phyloP scores from a whole-genome alignment of 1,140 invertebrate species.

The Doryteuthis pealeii region DNA sequence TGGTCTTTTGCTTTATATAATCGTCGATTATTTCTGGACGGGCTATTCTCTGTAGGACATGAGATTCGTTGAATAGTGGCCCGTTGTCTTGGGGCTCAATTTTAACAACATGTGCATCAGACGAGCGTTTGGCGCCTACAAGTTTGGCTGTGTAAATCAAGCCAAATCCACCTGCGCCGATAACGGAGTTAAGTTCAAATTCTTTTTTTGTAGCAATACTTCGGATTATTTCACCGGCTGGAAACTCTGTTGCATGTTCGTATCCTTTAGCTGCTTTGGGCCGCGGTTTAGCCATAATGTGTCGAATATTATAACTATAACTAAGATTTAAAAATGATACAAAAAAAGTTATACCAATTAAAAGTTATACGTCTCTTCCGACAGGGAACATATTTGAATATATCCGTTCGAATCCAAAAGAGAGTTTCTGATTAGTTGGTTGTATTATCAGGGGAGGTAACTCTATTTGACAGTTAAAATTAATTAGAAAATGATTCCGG shows the following conservation, averaged over 20 bases:
- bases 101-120: background rate
- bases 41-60: background rate
- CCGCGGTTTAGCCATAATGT: background rate
- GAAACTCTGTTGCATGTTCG: background rate
- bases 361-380: too few species aligned
- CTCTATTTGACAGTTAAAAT: too few species aligned
- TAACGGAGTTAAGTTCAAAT: background rate
- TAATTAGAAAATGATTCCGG: too few species aligned
- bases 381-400: too few species aligned
- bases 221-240: background rate
- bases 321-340: background rate
- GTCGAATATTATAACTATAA: background rate
- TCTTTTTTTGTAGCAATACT: background rate
- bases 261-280: conserved; percentile 2
- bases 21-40: background rate
- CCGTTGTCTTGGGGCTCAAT: background rate
- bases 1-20: background rate
- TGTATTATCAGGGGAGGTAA: too few species aligned
- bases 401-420: too few species aligned
- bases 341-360: too few species aligned
- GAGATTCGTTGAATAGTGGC: background rate
- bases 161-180: background rate
- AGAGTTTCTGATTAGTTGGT: too few species aligned
- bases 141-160: conserved; percentile 6
- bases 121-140: background rate